Base-by-base conservation (phyloP, 2,113 vertebrate species). In the Eleginops maclovinus region DNA sequence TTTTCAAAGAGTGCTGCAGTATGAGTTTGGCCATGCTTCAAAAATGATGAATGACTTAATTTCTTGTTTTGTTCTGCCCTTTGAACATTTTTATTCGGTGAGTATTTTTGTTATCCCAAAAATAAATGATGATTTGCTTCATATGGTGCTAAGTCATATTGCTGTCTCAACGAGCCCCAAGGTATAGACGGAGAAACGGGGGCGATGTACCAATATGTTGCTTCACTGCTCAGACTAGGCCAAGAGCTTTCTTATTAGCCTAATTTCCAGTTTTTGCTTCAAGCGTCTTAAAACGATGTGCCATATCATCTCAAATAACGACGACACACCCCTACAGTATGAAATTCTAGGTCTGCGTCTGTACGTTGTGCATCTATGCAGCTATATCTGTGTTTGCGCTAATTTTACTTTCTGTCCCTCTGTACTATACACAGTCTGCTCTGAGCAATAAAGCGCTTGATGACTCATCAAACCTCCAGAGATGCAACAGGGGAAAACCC, bases 1-100 rank as follows among this genome's bases (percentile, higher is more conserved):
- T 62, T 81, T 81, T 82, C 41, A 55, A 58, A 77, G 56, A 74
- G 60, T 53, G 17, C 65, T 60, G 56, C 84, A 73, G 36, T 73
- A 62, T 62, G 81, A 77, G 70, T 84, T 73, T 85, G 87, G 60
- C 19, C 22, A 74, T 5, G 16, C 71, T 79, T 87, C 83, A 85
- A 50, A 26, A 82, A 88, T 90, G 85, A 92, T 88, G 22, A 91
- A 92, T 87, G 73, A 85, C 84, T 91, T 90, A 84, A 93, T 91
- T 88, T 86, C 28, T 72, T 63, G 28, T 90, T 85, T 88, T 90
- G 77, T 90, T 90, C 71, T 84, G 77, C 82, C 67, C 75, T 83
- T 89, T 89, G 71, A 89, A 83, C 80, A 86, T 75, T 88, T 87
- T 61, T 74, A 63, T 81, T 77, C 63, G 46, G n/a, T 41, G 51